Conservation (phyloP, 1,140 invertebrate genomes). For the Nephotettix cincticeps region DNA sequence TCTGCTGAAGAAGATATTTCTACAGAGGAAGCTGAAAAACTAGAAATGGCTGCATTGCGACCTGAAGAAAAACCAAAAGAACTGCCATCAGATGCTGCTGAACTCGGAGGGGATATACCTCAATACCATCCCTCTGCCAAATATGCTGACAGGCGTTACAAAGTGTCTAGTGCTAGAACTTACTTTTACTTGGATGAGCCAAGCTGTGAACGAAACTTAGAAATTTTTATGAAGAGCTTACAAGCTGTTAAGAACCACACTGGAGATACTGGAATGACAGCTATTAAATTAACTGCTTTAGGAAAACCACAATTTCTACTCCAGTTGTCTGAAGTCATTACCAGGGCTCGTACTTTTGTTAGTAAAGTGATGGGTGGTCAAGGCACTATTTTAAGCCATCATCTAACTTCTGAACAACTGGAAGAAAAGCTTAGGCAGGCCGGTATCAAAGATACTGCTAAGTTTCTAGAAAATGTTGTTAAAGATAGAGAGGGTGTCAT, state of each 20-base stretch:
- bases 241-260: slow-evolving; percentile 71
- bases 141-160: slow-evolving; percentile 92
- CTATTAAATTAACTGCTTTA: slow-evolving; percentile 96
- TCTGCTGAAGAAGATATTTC: slow-evolving; percentile 96
- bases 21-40: slow-evolving; percentile 81
- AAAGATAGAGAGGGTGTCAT: slow-evolving; percentile 90
- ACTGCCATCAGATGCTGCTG: slow-evolving; percentile 20
- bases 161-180: slow-evolving; percentile 90
- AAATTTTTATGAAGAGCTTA: slow-evolving; percentile 54
- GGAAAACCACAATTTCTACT: slow-evolving; percentile 94
- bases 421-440: slow-evolving; percentile 78
- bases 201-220: slow-evolving; percentile 96
- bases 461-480: slow-evolving; percentile 89
- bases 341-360: slow-evolving; percentile 92
- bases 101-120: slow-evolving; percentile 51
- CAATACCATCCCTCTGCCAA: slow-evolving; percentile 84
- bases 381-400: slow-evolving; percentile 79
- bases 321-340: slow-evolving; percentile 97
- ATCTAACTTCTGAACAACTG: slow-evolving; percentile 83
- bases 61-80: slow-evolving; percentile 10
- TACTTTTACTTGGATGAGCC: slow-evolving; percentile 99
- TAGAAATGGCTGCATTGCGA: slow-evolving; percentile 83
- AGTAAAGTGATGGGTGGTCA: slow-evolving; percentile 73
- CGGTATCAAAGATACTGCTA: slow-evolving; percentile 71
- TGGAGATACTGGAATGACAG: slow-evolving; percentile 92